Evolutionary conservation across 2,113 vertebrate species (phyloP).

Genomic region (Nesoenas mayeri): DNA sequence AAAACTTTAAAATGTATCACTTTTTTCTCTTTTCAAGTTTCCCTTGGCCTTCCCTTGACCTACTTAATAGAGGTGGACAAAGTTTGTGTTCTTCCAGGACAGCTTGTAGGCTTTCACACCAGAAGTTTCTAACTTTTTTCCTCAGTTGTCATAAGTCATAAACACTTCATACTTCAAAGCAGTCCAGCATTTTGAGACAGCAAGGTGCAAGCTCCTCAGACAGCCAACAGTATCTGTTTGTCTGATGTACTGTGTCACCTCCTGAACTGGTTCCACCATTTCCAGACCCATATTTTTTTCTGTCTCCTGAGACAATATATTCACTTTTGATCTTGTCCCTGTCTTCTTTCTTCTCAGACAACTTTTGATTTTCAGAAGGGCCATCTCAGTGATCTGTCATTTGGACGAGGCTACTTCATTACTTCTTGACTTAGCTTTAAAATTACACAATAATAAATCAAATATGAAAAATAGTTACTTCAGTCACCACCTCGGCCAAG

Average conservation of each 20-base stretch:
- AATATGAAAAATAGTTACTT: background rate
- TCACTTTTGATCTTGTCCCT: background rate
- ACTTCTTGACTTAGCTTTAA: background rate
- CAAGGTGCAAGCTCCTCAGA: background rate
- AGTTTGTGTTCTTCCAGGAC: background rate
- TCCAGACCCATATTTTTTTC: background rate
- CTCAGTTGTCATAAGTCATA: background rate
- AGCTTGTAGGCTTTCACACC: background rate
- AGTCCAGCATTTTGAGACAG: background rate
- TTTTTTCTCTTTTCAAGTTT: background rate
- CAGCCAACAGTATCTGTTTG: background rate
- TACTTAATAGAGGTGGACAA: background rate
- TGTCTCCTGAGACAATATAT: background rate
- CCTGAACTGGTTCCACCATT: background rate
- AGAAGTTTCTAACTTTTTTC: background rate
- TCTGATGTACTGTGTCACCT: background rate
- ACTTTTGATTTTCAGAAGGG: background rate
- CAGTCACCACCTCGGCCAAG: background rate
- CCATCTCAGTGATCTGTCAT: background rate
- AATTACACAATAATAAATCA: background rate
- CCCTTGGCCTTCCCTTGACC: rapidly evolving
- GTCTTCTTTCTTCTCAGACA: background rate
- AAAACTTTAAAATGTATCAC: rapidly evolving
- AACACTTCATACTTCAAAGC: background rate
- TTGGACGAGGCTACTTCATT: background rate